Conservation (phyloP, 23 tunicate species). For the Pegea sp. region DNA sequence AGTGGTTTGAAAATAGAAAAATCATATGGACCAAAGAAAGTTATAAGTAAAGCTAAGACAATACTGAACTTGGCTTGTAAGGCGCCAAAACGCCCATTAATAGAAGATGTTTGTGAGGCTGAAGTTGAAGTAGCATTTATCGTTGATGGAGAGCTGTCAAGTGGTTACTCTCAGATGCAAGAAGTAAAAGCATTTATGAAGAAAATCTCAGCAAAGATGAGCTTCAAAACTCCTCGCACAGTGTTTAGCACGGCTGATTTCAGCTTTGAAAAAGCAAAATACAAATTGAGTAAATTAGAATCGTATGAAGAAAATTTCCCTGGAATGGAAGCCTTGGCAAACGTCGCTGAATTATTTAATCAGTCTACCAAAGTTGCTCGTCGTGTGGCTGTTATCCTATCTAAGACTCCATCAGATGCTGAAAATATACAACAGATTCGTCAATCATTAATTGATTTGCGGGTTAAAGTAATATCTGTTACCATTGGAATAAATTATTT, state of each 20-base stretch:
- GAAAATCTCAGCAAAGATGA: neutral
- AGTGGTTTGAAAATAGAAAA: neutral
- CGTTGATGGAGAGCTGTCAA: too few species aligned
- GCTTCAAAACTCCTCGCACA: neutral
- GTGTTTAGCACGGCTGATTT: neutral
- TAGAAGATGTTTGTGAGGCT: neutral
- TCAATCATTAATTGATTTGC: neutral
- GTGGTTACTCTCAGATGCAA: neutral
- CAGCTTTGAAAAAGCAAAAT: too few species aligned
- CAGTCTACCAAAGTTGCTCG: neutral
- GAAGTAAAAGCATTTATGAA: neutral
- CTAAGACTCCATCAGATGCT: neutral
- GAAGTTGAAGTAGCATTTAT: neutral
- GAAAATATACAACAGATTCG: neutral
- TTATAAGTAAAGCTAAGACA: neutral
- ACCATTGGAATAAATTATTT: neutral
- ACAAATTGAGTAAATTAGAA: too few species aligned
- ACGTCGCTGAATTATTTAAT: neutral
- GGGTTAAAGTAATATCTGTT: neutral
- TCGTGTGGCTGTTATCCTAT: neutral
- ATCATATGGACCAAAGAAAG: neutral
- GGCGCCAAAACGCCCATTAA: neutral
- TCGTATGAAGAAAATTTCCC: neutral
- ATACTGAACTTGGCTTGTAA: neutral
- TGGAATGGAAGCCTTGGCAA: neutral